Conservation (phyloP, 2,888 invertebrate genomes). For the Parnassius orleans region DNA sequence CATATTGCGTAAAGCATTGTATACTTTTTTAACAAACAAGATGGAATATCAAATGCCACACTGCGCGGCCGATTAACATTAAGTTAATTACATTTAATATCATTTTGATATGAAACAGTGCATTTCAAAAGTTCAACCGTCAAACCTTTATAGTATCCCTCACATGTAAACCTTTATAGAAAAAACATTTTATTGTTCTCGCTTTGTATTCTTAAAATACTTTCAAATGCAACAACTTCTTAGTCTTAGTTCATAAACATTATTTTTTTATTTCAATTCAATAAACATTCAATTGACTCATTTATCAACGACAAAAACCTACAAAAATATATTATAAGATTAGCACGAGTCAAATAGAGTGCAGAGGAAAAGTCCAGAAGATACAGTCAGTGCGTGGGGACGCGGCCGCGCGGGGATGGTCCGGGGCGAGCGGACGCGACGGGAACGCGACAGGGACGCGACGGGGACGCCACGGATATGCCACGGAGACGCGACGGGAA, state of each 20-base stretch:
- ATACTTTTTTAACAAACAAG: constrained; percentile 70
- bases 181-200: constrained; percentile 80
- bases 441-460: constrained; percentile 22
- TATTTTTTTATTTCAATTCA: constrained; percentile 69
- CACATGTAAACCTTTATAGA: constrained; percentile 77
- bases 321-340: constrained; percentile 79
- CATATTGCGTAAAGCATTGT: constrained; percentile 56
- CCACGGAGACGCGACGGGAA: constrained; percentile 25
- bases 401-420: constrained; percentile 30
- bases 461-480: constrained; percentile 27
- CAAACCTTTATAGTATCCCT: constrained; percentile 64
- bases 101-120: constrained; percentile 74
- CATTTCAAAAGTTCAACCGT: constrained; percentile 62
- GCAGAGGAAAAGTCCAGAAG: constrained; percentile 51
- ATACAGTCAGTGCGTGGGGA: constrained; percentile 35
- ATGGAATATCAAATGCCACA: constrained; percentile 67
- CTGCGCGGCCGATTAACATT: constrained; percentile 54
- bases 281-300: constrained; percentile 80
- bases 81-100: constrained; percentile 56
- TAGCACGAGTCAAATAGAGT: constrained; percentile 73
- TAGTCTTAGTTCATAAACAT: constrained; percentile 78
- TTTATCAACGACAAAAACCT: constrained; percentile 79
- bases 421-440: constrained; percentile 23
- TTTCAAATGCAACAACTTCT: constrained; percentile 81
- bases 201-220: constrained; percentile 78